These are phyloP conservation scores for Anarhynchus alexandrinus DNA, from an alignment of 2,113 vertebrate genomes.

Conservation along the genomic window DNA sequence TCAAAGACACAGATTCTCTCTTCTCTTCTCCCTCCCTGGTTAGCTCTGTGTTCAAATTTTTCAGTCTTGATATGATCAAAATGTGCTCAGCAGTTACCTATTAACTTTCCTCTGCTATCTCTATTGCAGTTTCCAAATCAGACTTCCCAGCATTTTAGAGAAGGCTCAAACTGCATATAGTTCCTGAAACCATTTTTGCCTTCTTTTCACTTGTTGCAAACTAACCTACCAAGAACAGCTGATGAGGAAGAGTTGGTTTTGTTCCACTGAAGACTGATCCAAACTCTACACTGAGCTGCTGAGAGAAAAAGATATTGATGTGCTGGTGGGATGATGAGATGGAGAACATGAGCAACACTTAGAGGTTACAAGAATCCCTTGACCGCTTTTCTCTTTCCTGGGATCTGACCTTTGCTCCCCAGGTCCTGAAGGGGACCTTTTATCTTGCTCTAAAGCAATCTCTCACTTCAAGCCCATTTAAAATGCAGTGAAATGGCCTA, in stretches of 20 bases:
- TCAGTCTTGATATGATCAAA: background rate
- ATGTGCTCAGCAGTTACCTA: background rate
- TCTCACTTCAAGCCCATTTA: background rate
- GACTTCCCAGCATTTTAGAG: background rate
- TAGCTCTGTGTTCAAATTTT: background rate
- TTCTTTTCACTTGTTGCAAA: background rate
- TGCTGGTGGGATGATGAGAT: background rate
- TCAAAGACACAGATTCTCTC: background rate
- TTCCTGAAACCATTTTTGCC: background rate
- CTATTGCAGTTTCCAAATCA: background rate
- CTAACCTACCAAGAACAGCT: background rate
- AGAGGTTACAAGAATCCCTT: background rate
- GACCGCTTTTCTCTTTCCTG: background rate
- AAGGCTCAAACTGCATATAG: background rate
- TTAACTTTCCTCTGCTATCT: background rate
- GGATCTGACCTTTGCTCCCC: background rate
- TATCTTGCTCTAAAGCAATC: background rate
- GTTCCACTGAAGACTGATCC: background rate
- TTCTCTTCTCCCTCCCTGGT: background rate
- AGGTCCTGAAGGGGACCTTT: background rate
- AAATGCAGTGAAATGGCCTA: background rate
- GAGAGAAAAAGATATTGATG: background rate
- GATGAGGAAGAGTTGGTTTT: background rate
- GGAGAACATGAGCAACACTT: rapidly evolving
- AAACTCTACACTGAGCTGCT: background rate